phyloP scores from a whole-genome alignment of 1,140 invertebrate species.

The Ectropis grisescens region DNA sequence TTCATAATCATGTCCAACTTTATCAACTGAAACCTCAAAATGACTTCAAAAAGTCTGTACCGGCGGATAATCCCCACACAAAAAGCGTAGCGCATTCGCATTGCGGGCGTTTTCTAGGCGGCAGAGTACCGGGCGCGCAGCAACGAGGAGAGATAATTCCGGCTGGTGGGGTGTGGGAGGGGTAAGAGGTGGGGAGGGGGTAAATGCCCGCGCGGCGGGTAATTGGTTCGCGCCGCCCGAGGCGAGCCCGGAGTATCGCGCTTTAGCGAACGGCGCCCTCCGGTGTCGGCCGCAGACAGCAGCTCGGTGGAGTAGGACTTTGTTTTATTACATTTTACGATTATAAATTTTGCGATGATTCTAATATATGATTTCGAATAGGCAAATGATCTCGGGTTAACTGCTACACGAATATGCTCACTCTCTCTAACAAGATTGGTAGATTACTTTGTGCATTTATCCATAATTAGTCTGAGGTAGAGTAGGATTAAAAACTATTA shows the following conservation, averaged over 20 bases:
- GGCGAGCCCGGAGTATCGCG: constrained; percentile 71
- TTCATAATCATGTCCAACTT: too few relatives aligned
- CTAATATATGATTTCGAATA: too few relatives aligned
- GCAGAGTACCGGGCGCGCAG: constrained; percentile 45
- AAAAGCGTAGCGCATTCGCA: constrained; percentile 45
- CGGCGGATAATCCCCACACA: too few relatives aligned
- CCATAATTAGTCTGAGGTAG: too few relatives aligned
- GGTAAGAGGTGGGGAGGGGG: constrained; percentile 21
- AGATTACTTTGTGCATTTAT: too few relatives aligned
- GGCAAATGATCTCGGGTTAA: too few relatives aligned
- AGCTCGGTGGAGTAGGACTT: constrained; percentile 18
- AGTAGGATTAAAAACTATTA: too few relatives aligned
- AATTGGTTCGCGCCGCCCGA: constrained; percentile 67
- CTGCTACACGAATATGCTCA: too few relatives aligned
- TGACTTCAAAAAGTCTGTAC: too few relatives aligned
- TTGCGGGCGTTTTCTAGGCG: constrained; percentile 51
- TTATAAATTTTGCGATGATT: too few relatives aligned
- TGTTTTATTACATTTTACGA: constrained; percentile 14
- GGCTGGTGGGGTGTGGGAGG: constrained; percentile 14
- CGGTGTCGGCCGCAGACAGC: constrained; percentile 42
- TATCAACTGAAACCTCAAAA: too few relatives aligned
- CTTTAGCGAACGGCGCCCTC: constrained; percentile 71
- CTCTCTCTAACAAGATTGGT: too few relatives aligned
- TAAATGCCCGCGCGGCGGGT: constrained; percentile 59
- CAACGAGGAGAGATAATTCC: constrained; percentile 36